phyloP scores from a whole-genome alignment of 2,113 vertebrate genomes.

The Nannobrachium achirus region DNA sequence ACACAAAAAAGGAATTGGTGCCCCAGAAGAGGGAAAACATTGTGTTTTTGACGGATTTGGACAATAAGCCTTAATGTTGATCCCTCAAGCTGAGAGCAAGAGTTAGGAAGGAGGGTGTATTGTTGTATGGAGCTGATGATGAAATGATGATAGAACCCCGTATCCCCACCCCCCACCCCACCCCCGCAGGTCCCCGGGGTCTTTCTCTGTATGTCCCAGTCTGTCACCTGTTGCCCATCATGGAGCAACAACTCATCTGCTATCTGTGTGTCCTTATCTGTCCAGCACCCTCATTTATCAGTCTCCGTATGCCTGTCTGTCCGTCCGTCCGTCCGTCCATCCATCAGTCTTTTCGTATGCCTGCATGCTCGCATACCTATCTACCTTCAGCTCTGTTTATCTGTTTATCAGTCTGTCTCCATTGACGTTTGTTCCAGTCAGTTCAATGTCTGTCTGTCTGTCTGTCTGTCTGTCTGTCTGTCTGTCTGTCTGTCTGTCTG shows the following conservation, averaged over 20 bases:
- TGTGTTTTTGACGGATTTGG: neutral
- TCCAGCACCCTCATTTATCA: no score
- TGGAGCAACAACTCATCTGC: no score
- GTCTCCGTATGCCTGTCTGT: no score
- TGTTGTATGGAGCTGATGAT: neutral
- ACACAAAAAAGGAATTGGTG: no score
- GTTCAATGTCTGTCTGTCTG: constrained; percentile 3
- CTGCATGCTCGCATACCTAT: no score
- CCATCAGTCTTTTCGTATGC: no score
- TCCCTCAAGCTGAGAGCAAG: constrained; percentile 14
- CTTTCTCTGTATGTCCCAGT: constrained; percentile 1
- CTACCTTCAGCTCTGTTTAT: no score
- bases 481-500: constrained; percentile 15
- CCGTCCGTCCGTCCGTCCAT: no score
- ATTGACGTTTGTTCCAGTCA: neutral
- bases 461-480: neutral
- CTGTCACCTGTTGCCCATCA: no score
- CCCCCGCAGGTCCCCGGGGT: neutral
- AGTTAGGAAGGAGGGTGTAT: constrained; percentile 8
- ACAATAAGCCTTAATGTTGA: constrained; percentile 33
- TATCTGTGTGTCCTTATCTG: no score
- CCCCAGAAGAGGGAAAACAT: no score
- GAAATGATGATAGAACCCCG: constrained; percentile 25
- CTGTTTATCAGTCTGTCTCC: neutral
- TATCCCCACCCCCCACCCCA: no score